Percentiles rank a stretch among this genome's conserved stretches.
phyloP scores from a whole-genome alignment of 2,888 invertebrate genomes.

The Perizoma affinitatum region DNA sequence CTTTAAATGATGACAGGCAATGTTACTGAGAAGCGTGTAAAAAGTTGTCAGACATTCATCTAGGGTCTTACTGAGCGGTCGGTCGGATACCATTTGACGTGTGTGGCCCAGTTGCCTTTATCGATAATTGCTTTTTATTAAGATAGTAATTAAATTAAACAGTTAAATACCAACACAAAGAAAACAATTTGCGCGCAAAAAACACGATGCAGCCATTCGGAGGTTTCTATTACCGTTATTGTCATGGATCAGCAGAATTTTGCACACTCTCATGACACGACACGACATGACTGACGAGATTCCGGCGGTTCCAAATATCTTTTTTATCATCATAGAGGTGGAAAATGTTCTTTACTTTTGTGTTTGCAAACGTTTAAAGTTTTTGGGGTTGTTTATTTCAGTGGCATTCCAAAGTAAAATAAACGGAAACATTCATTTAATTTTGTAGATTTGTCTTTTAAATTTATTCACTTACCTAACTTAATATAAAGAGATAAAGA shows the following conservation, averaged over 20 bases:
- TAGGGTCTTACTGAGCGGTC: slow-evolving; percentile 40
- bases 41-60: slow-evolving; percentile 55
- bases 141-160: slow-evolving; percentile 74
- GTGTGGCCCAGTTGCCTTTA: slow-evolving; percentile 63
- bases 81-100: slow-evolving; percentile 39
- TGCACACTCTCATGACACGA: slow-evolving; percentile 47
- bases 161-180: slow-evolving; percentile 63
- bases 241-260: slow-evolving; percentile 56
- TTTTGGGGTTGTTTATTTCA: too few species aligned
- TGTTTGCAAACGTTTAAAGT: background rate
- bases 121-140: slow-evolving; percentile 65
- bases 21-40: slow-evolving; percentile 62
- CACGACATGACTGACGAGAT: slow-evolving; percentile 41
- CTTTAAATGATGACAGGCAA: slow-evolving; percentile 55
- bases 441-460: too few species aligned
- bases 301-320: slow-evolving; percentile 17
- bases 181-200: slow-evolving; percentile 46
- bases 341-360: background rate
- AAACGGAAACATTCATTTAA: too few species aligned
- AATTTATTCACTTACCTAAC: too few species aligned
- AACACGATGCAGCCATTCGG: slow-evolving; percentile 39
- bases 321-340: background rate
- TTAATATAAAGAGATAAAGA: too few species aligned
- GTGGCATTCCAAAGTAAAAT: too few species aligned
- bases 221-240: slow-evolving; percentile 58